Evolutionary conservation across 1,140 invertebrate genomes (phyloP).

Genomic region (Drosophila mauritiana): DNA sequence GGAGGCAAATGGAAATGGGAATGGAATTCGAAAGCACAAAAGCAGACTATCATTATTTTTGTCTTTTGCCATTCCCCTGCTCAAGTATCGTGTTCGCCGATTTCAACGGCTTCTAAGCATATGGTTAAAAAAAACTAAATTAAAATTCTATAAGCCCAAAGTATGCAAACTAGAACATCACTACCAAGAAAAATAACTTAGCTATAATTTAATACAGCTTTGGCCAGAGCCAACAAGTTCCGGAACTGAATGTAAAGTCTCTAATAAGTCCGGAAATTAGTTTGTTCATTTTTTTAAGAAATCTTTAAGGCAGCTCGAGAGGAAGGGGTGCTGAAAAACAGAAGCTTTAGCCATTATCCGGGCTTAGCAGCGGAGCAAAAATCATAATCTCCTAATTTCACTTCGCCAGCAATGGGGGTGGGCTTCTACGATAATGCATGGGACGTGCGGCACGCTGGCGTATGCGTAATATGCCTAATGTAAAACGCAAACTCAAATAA

Average conservation of each 20-base stretch:
- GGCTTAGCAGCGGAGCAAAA: conserved; percentile 61
- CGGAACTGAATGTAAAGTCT: conserved; percentile 20
- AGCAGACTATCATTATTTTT: not conserved
- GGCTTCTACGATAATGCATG: conserved; percentile 36
- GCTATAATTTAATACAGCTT: conserved; percentile 3
- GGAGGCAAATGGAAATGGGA: conserved; percentile 4
- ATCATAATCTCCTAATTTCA: conserved; percentile 77
- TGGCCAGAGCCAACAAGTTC: not conserved
- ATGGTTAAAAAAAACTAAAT: not conserved
- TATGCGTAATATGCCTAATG: conserved; percentile 80
- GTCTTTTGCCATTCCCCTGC: no score
- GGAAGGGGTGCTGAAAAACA: conserved; percentile 32
- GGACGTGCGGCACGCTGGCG: conserved; percentile 55
- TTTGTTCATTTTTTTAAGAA: conserved; percentile 11
- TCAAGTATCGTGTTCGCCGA: not conserved
- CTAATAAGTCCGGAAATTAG: conserved; percentile 44
- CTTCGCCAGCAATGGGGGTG: conserved; percentile 11
- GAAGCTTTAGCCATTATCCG: conserved; percentile 72
- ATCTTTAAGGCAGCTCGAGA: conserved; percentile 18
- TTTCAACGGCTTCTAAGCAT: no score
- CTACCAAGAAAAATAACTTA: not conserved
- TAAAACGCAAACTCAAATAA: conserved; percentile 81
- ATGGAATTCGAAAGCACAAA: not conserved
- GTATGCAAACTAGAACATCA: no score
- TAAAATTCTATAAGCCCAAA: not conserved